Evolutionary conservation across 30 jellyfish, hydroid and myxozoan species (phyloP).

Genomic region (Turritopsis dohrnii): DNA sequence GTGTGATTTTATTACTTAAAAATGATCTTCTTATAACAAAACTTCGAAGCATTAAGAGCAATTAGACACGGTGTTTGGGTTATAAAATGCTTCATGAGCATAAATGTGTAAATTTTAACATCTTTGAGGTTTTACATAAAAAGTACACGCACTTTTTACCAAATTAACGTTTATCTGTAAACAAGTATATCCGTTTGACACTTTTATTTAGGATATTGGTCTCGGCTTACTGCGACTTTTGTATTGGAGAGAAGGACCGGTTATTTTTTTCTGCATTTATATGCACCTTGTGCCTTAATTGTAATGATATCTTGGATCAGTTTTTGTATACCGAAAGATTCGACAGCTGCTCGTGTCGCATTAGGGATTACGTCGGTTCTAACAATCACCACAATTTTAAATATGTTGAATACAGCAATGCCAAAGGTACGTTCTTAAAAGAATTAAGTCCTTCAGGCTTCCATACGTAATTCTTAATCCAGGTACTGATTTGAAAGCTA

Average conservation of each 20-base stretch:
- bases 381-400: slow-evolving; percentile 73
- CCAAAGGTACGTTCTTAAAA: slow-evolving; percentile 89
- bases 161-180: background rate
- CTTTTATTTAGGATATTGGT: slow-evolving; percentile 58
- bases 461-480: no score
- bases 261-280: slow-evolving; percentile 66
- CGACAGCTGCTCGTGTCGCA: slow-evolving; percentile 96
- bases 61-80: no score
- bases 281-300: slow-evolving; percentile 85
- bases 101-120: no score
- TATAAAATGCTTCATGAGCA: no score
- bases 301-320: slow-evolving; percentile 89
- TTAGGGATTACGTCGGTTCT: slow-evolving; percentile 81
- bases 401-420: slow-evolving; percentile 83
- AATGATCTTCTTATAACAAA: no score
- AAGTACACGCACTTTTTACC: background rate
- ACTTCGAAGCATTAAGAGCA: no score
- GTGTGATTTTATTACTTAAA: no score
- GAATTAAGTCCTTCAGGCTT: no score
- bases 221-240: slow-evolving; percentile 69
- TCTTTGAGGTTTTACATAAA: no score
- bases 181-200: background rate
- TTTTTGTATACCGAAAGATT: slow-evolving; percentile 82
- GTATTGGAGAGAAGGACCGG: slow-evolving; percentile 75
- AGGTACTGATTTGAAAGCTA: no score